Evolutionary conservation across 2,113 vertebrate genomes (phyloP), one percentile per base, ranked within the genome.

Genomic region (Dicentrarchus labrax): DNA sequence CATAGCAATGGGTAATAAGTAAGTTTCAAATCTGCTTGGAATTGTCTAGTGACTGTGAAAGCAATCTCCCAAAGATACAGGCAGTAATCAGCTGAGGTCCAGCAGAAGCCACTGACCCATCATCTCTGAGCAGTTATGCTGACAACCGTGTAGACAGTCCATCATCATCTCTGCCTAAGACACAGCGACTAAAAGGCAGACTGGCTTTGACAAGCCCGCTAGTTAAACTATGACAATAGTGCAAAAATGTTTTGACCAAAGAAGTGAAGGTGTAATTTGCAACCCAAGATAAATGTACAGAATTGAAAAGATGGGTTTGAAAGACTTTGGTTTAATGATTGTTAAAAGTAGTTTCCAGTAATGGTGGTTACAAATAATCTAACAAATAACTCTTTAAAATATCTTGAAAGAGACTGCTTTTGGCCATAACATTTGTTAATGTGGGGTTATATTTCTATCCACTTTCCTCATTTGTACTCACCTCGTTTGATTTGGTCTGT

Each of bases 111-210:
- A 39, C 36, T 53, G 64, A 45, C n/a, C 22, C 67, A 57, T 65
- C 17, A 39, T 62, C 36, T 38, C n/a, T 56, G 38, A n/a, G n/a
- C 30, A 38, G n/a, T 48, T 66, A 50, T 51, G 54, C 22, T 17
- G 51, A 21, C 38, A 12, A 56, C 51, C 15, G 21, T 41, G n/a
- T 22, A 13, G 70, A 45, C 41, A 19, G n/a, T 12, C 22, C 43
- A 48, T n/a, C 56, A 67, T 67, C n/a, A 38, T 81, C 41, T 72
- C 11, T 38, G 53, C 61, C 36, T 56, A 13, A 73, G 30, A 66
- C 22, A 73, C 30, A 36, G 22, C 41, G 16, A 60, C 43, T 57
- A 11, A 36, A 45, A 36, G 22, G 11, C 24, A 12, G 45, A 19
- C 59, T 50, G 24, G 11, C 22, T 59, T 30, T 12, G 43, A 50